Conservation (phyloP, 2,797 vertebrate species). For the Valencia hispanica region DNA sequence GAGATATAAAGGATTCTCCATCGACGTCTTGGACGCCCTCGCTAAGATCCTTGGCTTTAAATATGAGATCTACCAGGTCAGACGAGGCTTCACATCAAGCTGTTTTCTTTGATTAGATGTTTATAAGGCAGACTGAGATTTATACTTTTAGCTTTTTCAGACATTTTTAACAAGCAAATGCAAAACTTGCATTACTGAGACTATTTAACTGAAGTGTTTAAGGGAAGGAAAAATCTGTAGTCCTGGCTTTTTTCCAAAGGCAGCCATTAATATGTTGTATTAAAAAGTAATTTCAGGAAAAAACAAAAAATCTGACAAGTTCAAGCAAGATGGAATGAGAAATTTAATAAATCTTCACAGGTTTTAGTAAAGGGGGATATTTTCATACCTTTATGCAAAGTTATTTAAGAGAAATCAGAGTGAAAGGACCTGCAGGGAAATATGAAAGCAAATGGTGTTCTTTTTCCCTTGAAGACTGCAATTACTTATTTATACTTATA, state of each 20-base stretch:
- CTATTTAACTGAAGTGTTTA: neutral
- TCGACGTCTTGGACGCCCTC: slow-evolving; percentile 94
- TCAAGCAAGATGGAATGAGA: neutral
- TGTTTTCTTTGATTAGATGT: neutral
- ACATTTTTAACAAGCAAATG: neutral
- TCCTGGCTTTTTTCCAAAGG: neutral
- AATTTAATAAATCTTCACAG: neutral
- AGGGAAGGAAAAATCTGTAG: neutral
- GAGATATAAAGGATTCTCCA: slow-evolving; percentile 96
- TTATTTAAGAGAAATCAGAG: neutral
- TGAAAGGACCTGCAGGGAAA: neutral
- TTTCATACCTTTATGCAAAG: neutral
- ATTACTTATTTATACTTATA: too few species aligned
- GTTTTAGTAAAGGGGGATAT: neutral
- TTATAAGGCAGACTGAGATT: neutral
- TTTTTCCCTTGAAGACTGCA: neutral
- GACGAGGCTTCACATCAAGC: neutral
- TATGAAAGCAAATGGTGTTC: neutral
- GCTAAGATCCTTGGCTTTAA: slow-evolving; percentile 96
- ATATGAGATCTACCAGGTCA: slow-evolving; percentile 94
- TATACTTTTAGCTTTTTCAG: slow-evolving; percentile 1
- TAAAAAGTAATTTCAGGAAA: neutral
- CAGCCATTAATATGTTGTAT: neutral
- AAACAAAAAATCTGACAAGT: neutral
- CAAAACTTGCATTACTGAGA: neutral